Evolutionary conservation across 2,888 invertebrate species (phyloP).

Genomic region (Tortrix viridana): DNA sequence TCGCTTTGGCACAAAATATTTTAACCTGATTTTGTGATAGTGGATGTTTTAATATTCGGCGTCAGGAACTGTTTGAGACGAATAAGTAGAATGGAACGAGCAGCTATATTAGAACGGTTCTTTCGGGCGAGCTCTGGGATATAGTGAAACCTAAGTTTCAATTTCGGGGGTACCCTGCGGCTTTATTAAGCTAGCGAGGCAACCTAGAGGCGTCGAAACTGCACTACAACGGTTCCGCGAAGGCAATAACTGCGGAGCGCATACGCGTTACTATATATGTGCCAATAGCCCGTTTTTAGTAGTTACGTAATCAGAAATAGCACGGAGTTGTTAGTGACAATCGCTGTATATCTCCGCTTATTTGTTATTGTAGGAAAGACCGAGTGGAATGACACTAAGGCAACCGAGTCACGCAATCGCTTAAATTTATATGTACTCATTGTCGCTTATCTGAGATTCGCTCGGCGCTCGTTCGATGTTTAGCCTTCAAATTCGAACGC

Average conservation of each 20-base stretch:
- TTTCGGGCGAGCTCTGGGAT: conserved; percentile 11
- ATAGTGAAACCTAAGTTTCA: conserved; percentile 33
- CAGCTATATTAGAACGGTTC: conserved; percentile 7
- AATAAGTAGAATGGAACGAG: conserved; percentile 1
- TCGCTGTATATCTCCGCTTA: conserved; percentile 36
- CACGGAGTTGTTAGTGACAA: conserved; percentile 17
- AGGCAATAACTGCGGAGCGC: conserved; percentile 30
- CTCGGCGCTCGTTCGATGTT: conserved; percentile 48
- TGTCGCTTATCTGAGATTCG: conserved; percentile 52
- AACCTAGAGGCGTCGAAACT: conserved; percentile 25
- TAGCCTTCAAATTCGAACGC: conserved; percentile 51
- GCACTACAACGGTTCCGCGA: conserved; percentile 19
- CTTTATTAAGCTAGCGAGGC: conserved; percentile 33
- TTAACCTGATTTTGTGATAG: not conserved
- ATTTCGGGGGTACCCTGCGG: conserved; percentile 22
- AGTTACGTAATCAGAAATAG: conserved; percentile 13
- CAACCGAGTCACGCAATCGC: conserved; percentile 55
- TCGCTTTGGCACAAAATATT: not conserved
- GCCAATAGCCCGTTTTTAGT: conserved; percentile 10
- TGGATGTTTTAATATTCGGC: not conserved
- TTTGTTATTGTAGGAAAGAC: conserved; percentile 36
- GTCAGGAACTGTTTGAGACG: not conserved
- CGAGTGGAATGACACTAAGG: conserved; percentile 36
- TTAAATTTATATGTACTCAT: conserved; percentile 48
- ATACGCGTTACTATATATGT: conserved; percentile 11